phyloP scores from a whole-genome alignment of 2,797 vertebrate genomes.

The Paramormyrops hopkinsi region DNA sequence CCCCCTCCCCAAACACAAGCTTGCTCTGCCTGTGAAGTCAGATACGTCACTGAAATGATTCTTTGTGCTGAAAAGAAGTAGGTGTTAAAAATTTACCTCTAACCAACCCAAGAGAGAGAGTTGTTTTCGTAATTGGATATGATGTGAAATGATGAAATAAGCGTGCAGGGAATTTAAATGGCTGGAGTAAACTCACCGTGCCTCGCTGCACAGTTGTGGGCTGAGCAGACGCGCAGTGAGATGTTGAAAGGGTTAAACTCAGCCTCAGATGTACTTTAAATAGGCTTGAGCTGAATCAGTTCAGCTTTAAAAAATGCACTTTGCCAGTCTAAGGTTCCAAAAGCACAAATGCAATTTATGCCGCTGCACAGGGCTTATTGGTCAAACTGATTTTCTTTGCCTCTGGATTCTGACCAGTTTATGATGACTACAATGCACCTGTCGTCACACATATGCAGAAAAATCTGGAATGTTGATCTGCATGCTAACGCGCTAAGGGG shows the following conservation, averaged over 20 bases:
- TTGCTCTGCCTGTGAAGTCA: conserved; percentile 2
- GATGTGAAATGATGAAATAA: not conserved
- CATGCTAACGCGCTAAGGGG: conserved; percentile 19
- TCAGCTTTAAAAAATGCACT: not conserved
- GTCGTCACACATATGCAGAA: not conserved
- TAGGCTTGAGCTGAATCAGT: not conserved
- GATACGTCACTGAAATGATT: not conserved
- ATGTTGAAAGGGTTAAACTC: not conserved
- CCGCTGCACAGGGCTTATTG: not conserved
- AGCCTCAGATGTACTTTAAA: not conserved
- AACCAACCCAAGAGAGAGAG: not conserved
- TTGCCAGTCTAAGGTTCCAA: not conserved
- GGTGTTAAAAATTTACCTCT: not conserved
- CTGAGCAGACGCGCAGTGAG: not conserved
- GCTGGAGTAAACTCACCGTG: not conserved
- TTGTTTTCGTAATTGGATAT: not conserved
- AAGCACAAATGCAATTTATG: not conserved
- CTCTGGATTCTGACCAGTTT: not conserved
- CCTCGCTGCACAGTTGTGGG: not conserved
- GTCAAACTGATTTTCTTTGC: not conserved
- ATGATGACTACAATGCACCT: not conserved
- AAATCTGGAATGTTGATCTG: not conserved
- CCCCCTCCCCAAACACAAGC: not conserved
- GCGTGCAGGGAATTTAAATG: not conserved
- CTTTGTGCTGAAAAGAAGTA: not conserved